Base-by-base conservation (phyloP, 2,113 vertebrate genomes). In the Callopanchax toddi region DNA sequence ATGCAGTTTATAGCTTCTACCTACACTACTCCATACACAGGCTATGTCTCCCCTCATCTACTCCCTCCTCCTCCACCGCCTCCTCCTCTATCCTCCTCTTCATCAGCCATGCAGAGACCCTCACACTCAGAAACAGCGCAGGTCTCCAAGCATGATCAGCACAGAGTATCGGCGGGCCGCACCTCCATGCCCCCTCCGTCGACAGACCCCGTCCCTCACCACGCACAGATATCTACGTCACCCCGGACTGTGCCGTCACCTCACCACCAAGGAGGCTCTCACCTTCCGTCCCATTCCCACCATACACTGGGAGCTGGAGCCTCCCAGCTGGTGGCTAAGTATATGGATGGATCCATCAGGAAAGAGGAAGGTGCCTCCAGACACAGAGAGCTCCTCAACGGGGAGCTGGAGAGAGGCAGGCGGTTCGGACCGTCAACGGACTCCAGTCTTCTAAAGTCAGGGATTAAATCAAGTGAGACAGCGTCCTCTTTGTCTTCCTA, bases 1-100 rank as follows among this genome's bases (percentile, higher is more conserved):
- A 92, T 98, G 86, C 97, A 99, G 92, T 98, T 99, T 3, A 94
- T 98, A 1, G 91, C 94, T 43, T 93, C 94, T 12, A 92, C 94
- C 39, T 97, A 98, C 85, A 87, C 93, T 0, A 84, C 93, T 56
- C 94, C 96, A 42, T 99, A 99, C 53, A 63, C 95, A 10, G 87
- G 97, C 74, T 98, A 96, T 88, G 92, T 97, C 87, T 94, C 95
- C 43, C 94, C 96, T 0, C 95, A 95, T 75, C 89, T 98, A 76
- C 92, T 97, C 66, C 94, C 96, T 56, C 95, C 94, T 0, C 93
- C 93, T 65, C 95, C 95, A 63, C 95, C 94, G 0, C 93, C 94
- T 0, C 91, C 91, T 0, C 77, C 91, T 29, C 89, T 92, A 12
- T 95, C 94, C 71, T 91, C 95, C 78, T 90, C 94, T 79, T 93